phyloP scores from a whole-genome alignment of 2,888 invertebrate genomes.

The Stratiomys singularior region DNA sequence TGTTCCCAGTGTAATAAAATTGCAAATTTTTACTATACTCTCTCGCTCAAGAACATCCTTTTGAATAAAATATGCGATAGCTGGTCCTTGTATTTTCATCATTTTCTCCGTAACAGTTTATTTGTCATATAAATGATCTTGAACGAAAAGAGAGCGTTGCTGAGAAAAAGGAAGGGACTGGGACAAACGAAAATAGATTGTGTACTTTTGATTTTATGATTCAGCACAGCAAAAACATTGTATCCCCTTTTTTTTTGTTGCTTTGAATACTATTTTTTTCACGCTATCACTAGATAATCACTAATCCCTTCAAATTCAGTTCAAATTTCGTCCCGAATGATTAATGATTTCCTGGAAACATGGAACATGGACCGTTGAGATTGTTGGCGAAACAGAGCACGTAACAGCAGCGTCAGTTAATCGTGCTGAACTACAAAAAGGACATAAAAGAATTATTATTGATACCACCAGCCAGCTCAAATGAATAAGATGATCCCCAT shows the following conservation, averaged over 20 bases:
- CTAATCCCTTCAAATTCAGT: constrained; percentile 42
- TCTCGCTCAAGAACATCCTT: constrained; percentile 28
- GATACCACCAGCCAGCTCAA: background rate
- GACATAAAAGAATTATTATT: constrained; percentile 37
- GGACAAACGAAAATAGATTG: background rate
- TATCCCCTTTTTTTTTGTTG: background rate
- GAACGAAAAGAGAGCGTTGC: background rate
- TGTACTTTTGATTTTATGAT: background rate
- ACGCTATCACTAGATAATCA: constrained; percentile 35
- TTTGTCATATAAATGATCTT: constrained; percentile 34
- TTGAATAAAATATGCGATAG: constrained; percentile 45
- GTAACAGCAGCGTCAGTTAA: constrained; percentile 36
- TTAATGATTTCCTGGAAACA: constrained; percentile 30
- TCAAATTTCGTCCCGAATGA: constrained; percentile 27
- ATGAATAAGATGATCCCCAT: constrained; percentile 25
- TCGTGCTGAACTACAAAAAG: constrained; percentile 31
- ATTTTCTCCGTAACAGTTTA: constrained; percentile 21
- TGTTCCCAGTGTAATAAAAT: constrained; percentile 42
- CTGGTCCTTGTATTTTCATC: constrained; percentile 22
- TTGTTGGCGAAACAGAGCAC: constrained; percentile 35
- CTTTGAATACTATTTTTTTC: background rate
- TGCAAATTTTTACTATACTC: constrained; percentile 38
- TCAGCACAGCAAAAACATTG: background rate
- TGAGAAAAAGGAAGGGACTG: background rate
- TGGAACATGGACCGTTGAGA: constrained; percentile 34